Evolutionary conservation across 2,888 invertebrate species (phyloP).

Genomic region (Argyra leucocephala): DNA sequence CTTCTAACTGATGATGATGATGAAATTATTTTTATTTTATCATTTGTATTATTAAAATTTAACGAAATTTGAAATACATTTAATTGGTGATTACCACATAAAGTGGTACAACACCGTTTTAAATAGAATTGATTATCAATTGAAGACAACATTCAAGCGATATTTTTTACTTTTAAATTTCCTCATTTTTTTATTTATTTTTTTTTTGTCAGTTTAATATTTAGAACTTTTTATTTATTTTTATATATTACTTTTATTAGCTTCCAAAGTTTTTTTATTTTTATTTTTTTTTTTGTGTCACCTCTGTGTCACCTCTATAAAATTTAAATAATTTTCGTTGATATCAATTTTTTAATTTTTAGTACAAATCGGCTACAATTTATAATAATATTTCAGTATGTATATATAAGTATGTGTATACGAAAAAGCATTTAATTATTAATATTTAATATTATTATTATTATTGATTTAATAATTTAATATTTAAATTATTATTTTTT

Average conservation of each 20-base stretch:
- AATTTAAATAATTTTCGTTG: neutral
- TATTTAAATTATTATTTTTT: neutral
- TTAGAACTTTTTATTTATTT: neutral
- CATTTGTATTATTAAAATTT: neutral
- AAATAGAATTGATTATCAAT: neutral
- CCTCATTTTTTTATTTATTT: neutral
- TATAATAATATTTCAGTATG: neutral
- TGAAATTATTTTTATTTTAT: neutral
- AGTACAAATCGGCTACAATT: too few relatives aligned
- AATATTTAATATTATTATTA: neutral
- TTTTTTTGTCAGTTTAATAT: neutral
- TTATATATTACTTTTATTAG: too few relatives aligned
- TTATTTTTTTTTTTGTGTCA: too few relatives aligned
- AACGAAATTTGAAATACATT: neutral
- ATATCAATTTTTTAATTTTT: too few relatives aligned
- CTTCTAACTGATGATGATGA: too few relatives aligned
- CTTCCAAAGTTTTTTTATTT: too few relatives aligned
- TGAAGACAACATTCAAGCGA: neutral
- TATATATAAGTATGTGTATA: too few relatives aligned
- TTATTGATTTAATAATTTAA: neutral
- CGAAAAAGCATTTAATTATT: neutral
- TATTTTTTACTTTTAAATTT: neutral
- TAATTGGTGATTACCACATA: neutral
- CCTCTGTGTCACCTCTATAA: too few relatives aligned
- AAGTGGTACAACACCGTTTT: slow-evolving; percentile 1